Evolutionary conservation across 2,113 vertebrate genomes (phyloP).

Genomic region (Laticauda colubrina): DNA sequence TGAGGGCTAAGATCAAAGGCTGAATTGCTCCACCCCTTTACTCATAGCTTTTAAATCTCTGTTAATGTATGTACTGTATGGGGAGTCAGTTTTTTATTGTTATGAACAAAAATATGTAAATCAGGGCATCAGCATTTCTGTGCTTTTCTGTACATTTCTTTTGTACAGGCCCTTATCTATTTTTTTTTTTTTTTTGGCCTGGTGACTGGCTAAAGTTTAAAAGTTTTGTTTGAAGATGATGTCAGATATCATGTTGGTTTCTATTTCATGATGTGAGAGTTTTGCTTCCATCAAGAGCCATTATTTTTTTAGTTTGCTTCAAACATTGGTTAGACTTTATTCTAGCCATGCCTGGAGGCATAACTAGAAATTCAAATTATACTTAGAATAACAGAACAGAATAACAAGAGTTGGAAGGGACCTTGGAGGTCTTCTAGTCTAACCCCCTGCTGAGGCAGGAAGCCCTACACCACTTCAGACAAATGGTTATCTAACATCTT

Average conservation of each 20-base stretch:
- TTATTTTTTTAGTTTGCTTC: background rate
- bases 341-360: background rate
- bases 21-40: rapidly evolving
- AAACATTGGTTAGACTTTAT: background rate
- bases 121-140: background rate
- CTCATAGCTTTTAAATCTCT: rapidly evolving
- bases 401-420: too few relatives aligned
- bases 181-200: background rate
- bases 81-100: background rate
- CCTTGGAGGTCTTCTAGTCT: too few relatives aligned
- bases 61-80: background rate
- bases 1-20: background rate
- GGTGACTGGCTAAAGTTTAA: background rate
- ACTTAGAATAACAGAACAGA: too few relatives aligned
- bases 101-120: background rate
- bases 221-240: background rate
- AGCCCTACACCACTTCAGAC: too few relatives aligned
- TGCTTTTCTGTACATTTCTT: background rate
- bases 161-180: background rate
- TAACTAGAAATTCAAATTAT: background rate
- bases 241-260: background rate
- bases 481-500: too few relatives aligned
- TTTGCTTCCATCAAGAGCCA: background rate
- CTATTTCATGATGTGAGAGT: background rate
- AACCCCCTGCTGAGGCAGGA: too few relatives aligned